These are phyloP conservation scores for Okapia johnstoni DNA, from an alignment of 2,113 vertebrate species.

Conservation along the genomic window DNA sequence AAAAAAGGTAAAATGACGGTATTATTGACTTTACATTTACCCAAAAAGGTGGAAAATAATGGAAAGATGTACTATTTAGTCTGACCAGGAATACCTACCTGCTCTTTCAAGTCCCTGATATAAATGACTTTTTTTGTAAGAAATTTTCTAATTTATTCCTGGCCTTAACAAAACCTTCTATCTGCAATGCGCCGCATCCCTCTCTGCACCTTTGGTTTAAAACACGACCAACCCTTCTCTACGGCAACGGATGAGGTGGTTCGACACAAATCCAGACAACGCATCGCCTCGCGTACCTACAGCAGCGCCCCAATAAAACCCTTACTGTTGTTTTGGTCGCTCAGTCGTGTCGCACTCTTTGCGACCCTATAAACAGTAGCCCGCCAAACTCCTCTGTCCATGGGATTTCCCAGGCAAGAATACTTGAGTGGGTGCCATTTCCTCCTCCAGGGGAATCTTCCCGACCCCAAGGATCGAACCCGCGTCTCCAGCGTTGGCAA, in stretches of 20 bases:
- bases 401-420: neutral
- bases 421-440: neutral
- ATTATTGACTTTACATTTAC: neutral
- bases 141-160: neutral
- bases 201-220: neutral
- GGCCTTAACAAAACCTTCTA: neutral
- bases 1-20: neutral
- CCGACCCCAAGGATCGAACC: neutral
- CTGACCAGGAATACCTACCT: neutral
- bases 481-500: neutral
- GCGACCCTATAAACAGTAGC: neutral
- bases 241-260: neutral
- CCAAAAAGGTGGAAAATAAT: neutral
- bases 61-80: neutral
- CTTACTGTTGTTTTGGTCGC: neutral
- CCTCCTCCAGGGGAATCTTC: neutral
- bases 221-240: neutral
- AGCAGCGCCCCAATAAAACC: neutral
- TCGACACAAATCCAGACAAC: neutral
- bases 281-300: neutral
- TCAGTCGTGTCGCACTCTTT: neutral
- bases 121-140: neutral
- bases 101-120: neutral
- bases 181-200: slow-evolving; percentile 9
- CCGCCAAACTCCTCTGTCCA: neutral